A percentile compares a stretch with the other conserved stretches of the same genome.
Evolutionary conservation across 2,888 invertebrate genomes (phyloP).

Genomic region (Cheilosia impressa): DNA sequence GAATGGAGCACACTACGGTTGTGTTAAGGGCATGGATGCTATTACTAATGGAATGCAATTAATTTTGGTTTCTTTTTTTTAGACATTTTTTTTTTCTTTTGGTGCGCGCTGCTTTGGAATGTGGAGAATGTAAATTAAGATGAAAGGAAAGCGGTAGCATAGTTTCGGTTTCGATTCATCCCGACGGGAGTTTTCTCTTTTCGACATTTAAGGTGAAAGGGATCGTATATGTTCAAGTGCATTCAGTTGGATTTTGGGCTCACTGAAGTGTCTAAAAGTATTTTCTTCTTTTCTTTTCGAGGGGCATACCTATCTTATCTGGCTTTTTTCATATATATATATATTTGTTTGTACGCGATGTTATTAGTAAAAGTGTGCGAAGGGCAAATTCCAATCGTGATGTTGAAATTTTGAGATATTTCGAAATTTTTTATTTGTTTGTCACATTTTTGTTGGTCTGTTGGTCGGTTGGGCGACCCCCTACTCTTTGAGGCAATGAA

Average conservation of each 20-base stretch:
- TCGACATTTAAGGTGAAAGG: conserved; percentile 64
- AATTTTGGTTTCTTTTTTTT: conserved; percentile 52
- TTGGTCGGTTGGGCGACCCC: not conserved
- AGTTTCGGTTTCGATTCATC: conserved; percentile 24
- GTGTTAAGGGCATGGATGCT: conserved; percentile 58
- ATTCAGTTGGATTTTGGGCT: conserved; percentile 30
- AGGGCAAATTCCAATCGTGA: conserved; percentile 59
- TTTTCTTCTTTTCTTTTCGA: conserved; percentile 32
- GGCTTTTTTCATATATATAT: not conserved
- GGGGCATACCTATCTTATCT: conserved; percentile 62
- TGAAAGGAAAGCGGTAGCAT: conserved; percentile 62
- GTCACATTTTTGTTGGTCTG: conserved; percentile 27
- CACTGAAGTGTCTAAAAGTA: not conserved
- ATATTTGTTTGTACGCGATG: conserved; percentile 1
- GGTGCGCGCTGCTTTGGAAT: conserved; percentile 45
- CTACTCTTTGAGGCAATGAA: not conserved
- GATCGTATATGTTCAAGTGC: conserved; percentile 42
- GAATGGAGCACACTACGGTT: conserved; percentile 63
- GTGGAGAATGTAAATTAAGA: conserved; percentile 62
- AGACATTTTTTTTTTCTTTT: not conserved
- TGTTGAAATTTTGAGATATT: conserved; percentile 46
- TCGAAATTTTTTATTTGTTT: conserved; percentile 45
- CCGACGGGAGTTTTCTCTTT: conserved; percentile 39
- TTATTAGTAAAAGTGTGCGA: conserved; percentile 44
- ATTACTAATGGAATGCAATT: conserved; percentile 68